Conservation (phyloP, 2,888 invertebrate genomes). For the Eupithecia tripunctaria region DNA sequence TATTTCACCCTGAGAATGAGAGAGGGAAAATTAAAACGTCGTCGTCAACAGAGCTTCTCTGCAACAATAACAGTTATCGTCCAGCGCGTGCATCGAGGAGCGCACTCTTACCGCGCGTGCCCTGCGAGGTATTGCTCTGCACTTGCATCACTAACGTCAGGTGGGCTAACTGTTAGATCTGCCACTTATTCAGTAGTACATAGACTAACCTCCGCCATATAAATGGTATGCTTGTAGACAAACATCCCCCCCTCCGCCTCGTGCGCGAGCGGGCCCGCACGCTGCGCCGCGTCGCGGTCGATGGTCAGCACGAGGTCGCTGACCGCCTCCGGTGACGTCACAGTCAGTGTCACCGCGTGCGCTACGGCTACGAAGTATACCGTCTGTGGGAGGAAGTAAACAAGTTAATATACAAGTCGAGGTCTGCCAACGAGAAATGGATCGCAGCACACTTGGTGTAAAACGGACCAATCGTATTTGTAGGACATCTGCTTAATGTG, state of each 20-base stretch:
- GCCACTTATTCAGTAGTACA: background rate
- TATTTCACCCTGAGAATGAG: slow-evolving; percentile 72
- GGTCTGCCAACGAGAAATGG: no score
- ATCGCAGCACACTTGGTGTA: no score
- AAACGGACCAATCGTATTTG: no score
- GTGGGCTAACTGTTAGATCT: background rate
- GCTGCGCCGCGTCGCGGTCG: slow-evolving; percentile 41
- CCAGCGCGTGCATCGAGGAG: slow-evolving; percentile 38
- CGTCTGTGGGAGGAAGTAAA: slow-evolving; percentile 58
- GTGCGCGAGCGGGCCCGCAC: slow-evolving; percentile 52
- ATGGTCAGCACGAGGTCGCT: slow-evolving; percentile 76
- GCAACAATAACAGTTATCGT: background rate
- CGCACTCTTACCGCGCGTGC: no score
- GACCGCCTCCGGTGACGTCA: slow-evolving; percentile 75
- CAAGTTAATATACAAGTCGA: background rate
- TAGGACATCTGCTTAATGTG: no score
- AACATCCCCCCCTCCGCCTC: slow-evolving; percentile 54
- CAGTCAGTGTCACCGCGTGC: slow-evolving; percentile 81
- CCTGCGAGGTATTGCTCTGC: background rate
- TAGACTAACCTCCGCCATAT: slow-evolving; percentile 68
- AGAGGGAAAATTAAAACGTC: background rate
- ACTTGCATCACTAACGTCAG: background rate
- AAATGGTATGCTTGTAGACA: slow-evolving; percentile 69
- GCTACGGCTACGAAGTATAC: slow-evolving; percentile 82
- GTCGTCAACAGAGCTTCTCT: background rate